phyloP scores from a whole-genome alignment of 1,140 invertebrate genomes.

The Tachypleus tridentatus region DNA sequence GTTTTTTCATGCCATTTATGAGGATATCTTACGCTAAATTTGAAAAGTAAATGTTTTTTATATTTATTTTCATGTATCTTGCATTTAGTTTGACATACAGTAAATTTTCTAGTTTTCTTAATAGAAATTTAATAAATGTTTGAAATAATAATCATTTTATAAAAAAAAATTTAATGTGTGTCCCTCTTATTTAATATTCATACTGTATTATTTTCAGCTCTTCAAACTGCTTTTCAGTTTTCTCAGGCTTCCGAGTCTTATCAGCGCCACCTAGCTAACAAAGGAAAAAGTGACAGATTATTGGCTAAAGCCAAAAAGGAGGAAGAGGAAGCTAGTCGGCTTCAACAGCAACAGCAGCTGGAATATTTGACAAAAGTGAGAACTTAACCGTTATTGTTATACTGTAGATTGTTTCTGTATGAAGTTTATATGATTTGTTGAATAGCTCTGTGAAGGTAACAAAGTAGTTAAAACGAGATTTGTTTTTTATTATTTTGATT shows the following conservation, averaged over 20 bases:
- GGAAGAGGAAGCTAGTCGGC: conserved; percentile 22
- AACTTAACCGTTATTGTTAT: not conserved
- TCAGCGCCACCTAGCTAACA: conserved; percentile 43
- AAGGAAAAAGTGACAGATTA: conserved; percentile 36
- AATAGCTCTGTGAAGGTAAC: not conserved
- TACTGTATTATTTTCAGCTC: conserved; percentile 30
- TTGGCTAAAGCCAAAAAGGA: conserved; percentile 20
- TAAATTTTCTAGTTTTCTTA: no score
- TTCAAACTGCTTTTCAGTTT: conserved; percentile 53
- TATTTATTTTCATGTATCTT: no score
- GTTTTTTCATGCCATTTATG: no score
- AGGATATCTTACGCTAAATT: no score
- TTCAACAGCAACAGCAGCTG: conserved; percentile 18
- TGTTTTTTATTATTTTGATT: not conserved
- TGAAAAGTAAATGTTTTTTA: no score
- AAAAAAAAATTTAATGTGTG: no score
- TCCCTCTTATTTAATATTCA: no score
- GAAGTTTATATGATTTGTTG: not conserved
- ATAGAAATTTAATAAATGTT: no score
- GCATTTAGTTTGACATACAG: no score
- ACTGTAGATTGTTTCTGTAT: not conserved
- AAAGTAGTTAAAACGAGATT: not conserved
- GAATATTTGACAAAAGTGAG: conserved; percentile 1
- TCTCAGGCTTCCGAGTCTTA: conserved; percentile 48
- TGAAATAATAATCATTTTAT: no score